Conservation (phyloP, 2,888 invertebrate genomes). For the Acanthococcus lagerstroemiae region DNA sequence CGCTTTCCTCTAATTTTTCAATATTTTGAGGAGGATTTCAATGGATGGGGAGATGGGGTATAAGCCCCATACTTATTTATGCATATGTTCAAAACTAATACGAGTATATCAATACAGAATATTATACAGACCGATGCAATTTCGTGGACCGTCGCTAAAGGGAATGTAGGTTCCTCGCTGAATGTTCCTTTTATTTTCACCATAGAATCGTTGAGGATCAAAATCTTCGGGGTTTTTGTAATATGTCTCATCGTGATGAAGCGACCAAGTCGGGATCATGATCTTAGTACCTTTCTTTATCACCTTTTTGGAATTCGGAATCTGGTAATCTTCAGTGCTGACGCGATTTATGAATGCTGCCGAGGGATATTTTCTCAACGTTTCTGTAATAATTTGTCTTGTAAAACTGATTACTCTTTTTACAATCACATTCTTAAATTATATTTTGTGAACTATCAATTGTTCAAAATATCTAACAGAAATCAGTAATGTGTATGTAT, state of each 20-base stretch:
- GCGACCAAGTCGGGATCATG: conserved; percentile 37
- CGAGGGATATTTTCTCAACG: not conserved
- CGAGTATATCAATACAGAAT: no score
- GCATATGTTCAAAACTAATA: no score
- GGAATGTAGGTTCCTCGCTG: not conserved
- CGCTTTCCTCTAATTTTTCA: no score
- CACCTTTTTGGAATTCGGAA: conserved; percentile 34
- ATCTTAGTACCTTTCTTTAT: conserved; percentile 37
- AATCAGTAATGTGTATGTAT: no score
- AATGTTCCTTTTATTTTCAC: conserved; percentile 22
- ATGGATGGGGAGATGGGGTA: no score
- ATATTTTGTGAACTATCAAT: no score
- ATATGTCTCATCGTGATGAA: conserved; percentile 39
- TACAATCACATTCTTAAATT: no score
- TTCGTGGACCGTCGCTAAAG: not conserved
- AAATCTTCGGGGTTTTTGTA: conserved; percentile 39
- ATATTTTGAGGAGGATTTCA: no score
- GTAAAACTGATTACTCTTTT: no score
- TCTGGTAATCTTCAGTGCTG: conserved; percentile 17
- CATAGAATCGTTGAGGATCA: conserved; percentile 40
- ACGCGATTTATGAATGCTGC: not conserved
- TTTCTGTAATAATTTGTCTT: no score
- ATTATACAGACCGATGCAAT: not conserved
- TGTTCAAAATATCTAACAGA: no score
- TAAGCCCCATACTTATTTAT: no score